A percentile compares a stretch with the other conserved stretches of the same genome.
phyloP scores from a whole-genome alignment of 2,888 invertebrate genomes.

The Melanotus villosus region DNA sequence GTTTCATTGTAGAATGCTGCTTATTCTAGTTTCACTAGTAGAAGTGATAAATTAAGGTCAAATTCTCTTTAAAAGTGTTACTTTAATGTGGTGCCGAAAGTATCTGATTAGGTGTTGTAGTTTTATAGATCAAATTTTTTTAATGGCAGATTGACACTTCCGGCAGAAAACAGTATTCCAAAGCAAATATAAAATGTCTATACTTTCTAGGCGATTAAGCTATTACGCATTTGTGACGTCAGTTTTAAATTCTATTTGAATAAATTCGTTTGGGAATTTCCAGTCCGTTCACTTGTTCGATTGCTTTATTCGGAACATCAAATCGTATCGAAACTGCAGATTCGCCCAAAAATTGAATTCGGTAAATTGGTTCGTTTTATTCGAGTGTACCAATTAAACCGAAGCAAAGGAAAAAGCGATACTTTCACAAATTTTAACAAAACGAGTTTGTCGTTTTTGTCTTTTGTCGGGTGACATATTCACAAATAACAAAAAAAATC shows the following conservation, averaged over 20 bases:
- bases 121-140: neutral
- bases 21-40: constrained; percentile 4
- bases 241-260: constrained; percentile 31
- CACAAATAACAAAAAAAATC: neutral
- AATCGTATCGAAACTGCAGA: neutral
- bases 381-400: too few species aligned
- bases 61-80: constrained; percentile 2
- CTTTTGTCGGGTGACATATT: too few species aligned
- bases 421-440: too few species aligned
- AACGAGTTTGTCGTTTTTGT: too few species aligned
- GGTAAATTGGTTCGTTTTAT: too few species aligned
- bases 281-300: constrained; percentile 35
- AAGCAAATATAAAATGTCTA: neutral
- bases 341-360: neutral
- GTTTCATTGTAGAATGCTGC: neutral
- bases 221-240: constrained; percentile 39
- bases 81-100: neutral
- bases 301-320: constrained; percentile 6
- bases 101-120: neutral
- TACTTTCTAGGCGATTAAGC: constrained; percentile 35
- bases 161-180: neutral
- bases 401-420: too few species aligned
- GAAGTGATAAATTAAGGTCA: constrained; percentile 15
- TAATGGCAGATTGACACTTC: neutral
- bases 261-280: constrained; percentile 40